Evolutionary conservation across 2,888 invertebrate genomes (phyloP), one percentile per base, ranked within the genome.

Genomic region (Micoletzkya japonica): DNA sequence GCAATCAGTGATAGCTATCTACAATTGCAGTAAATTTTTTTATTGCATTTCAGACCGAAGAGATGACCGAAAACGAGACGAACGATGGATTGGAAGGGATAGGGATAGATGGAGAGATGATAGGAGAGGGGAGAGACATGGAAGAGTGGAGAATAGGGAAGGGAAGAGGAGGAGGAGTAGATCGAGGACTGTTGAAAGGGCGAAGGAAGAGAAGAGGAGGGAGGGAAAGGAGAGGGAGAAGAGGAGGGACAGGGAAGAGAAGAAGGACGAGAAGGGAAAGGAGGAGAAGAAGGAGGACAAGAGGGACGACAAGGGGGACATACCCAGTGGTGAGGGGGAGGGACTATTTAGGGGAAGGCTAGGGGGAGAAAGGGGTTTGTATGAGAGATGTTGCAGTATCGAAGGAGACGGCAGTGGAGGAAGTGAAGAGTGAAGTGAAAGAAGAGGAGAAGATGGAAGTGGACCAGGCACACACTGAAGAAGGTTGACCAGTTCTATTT

Each of bases 381-480:
- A 28, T 30, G 32, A 56, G 30, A 56, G 4, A 4, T 2, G 39
- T 37, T 44, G 26, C 36, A 66, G 64, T 66, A 1, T 3, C 52
- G n/a, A 30, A 20, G 3, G 68, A 68, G 49, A 54, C 36, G 32
- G 58, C 57, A 30, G 49, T 57, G 49, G n/a, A 39, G 58, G 58
- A 68, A 49, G 60, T 60, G 37, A 36, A 36, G 39, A 24, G 10
- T 24, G 30, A 68, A 28, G 58, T 57, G 26, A 26, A 68, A 37
- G 44, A 44, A 26, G 30, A 56, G n/a, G 58, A 68, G 37, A 36
- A 44, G 30, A 58, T 68, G 68, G 68, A 68, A 58, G 58, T 58
- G 7, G 68, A 57, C 14, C 57, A 44, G 32, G 58, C 24, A n/a
- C 44, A 57, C 6, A 32, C 34, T 49, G 68, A 32, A 24, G 32